These are phyloP conservation scores for Pseudotriccus pelzelni DNA, from an alignment of 2,797 vertebrate species.

Conservation along the genomic window DNA sequence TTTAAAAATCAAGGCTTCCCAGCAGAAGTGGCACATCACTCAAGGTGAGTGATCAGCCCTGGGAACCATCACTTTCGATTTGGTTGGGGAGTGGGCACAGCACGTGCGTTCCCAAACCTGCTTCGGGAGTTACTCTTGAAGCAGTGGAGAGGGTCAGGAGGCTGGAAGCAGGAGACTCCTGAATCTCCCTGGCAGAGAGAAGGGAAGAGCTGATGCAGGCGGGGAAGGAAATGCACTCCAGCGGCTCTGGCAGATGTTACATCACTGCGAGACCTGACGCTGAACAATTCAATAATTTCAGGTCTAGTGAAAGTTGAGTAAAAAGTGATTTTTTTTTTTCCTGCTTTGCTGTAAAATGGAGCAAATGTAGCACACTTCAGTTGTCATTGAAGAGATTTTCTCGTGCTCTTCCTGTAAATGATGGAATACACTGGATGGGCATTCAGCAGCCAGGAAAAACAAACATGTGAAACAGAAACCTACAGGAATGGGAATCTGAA, in stretches of 20 bases:
- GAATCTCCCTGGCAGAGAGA: accelerated
- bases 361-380: neutral
- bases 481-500: neutral
- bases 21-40: neutral
- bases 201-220: accelerated
- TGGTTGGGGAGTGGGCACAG: neutral
- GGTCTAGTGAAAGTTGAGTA: neutral
- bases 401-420: neutral
- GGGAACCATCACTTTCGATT: neutral
- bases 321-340: neutral
- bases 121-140: neutral
- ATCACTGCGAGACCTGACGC: neutral
- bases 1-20: neutral
- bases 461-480: neutral
- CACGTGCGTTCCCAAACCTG: neutral
- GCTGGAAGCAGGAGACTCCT: neutral
- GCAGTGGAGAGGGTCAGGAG: neutral
- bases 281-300: neutral
- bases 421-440: neutral
- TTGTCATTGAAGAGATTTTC: neutral
- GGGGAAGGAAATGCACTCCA: neutral
- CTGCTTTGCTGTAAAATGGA: neutral
- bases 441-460: neutral
- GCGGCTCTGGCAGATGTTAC: neutral
- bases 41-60: neutral